phyloP scores from a whole-genome alignment of 2,797 vertebrate species.

The Falco cherrug region DNA sequence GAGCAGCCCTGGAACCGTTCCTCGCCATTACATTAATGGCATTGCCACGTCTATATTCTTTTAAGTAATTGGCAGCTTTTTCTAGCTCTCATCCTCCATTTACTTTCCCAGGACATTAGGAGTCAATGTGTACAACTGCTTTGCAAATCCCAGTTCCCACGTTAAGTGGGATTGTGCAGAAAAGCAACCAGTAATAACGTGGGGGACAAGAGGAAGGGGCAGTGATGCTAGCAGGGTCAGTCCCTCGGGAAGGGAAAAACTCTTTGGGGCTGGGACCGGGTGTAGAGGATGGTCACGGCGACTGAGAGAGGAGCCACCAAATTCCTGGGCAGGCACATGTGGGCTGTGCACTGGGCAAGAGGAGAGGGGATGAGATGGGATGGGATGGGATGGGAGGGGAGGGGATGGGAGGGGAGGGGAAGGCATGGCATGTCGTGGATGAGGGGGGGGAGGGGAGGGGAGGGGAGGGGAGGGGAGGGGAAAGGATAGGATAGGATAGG shows the following conservation, averaged over 20 bases:
- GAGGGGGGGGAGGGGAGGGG: too few relatives aligned
- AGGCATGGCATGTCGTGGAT: too few relatives aligned
- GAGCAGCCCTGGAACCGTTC: background rate
- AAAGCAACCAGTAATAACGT: background rate
- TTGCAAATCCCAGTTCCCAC: background rate
- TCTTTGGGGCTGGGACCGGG: accelerated
- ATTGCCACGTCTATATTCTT: background rate
- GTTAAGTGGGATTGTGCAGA: background rate
- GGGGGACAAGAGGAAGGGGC: background rate
- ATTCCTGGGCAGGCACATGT: accelerated
- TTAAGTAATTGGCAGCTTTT: conserved; percentile 35
- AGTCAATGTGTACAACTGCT: background rate
- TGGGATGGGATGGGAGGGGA: background rate
- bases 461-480: too few relatives aligned
- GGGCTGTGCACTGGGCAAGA: accelerated
- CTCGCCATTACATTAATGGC: background rate
- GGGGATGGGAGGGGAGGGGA: too few relatives aligned
- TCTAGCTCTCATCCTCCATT: background rate
- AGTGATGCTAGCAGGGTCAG: background rate
- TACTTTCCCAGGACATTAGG: background rate
- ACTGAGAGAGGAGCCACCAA: background rate
- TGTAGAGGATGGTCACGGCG: background rate
- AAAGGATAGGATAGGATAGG: too few relatives aligned
- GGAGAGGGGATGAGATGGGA: background rate
- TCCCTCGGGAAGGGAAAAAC: background rate